These are phyloP conservation scores for Urocyon cinereoargenteus DNA, from an alignment of 2,797 vertebrate genomes.

Conservation along the genomic window DNA sequence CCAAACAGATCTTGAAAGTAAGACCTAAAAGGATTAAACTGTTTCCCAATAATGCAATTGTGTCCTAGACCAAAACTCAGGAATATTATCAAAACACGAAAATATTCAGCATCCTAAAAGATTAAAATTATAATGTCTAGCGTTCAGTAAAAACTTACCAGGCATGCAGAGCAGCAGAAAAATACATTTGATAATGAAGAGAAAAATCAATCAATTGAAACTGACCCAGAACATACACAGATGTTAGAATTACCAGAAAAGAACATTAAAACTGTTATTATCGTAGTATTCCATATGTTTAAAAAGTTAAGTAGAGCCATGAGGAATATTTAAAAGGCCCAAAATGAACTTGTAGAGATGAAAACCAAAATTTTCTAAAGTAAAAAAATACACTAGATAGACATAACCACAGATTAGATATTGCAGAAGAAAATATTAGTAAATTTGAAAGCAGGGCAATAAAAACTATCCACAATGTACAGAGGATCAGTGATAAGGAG, in stretches of 20 bases:
- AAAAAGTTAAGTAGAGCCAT: neutral
- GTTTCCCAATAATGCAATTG: neutral
- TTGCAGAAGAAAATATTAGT: neutral
- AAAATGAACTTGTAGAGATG: neutral
- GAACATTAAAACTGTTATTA: neutral
- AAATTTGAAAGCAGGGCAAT: neutral
- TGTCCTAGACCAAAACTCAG: neutral
- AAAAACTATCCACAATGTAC: neutral
- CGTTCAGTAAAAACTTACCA: neutral
- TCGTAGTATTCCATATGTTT: neutral
- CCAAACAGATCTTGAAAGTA: neutral
- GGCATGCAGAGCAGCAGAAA: neutral
- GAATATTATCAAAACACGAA: neutral
- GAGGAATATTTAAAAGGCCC: neutral
- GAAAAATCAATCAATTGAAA: neutral
- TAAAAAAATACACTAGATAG: neutral
- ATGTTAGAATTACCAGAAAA: neutral
- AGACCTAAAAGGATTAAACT: neutral
- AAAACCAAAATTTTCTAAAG: neutral
- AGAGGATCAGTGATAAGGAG: neutral
- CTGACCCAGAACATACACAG: neutral
- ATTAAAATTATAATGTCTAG: neutral
- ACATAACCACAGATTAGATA: neutral
- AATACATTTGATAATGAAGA: neutral
- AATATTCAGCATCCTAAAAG: neutral